phyloP scores from a whole-genome alignment of 1,140 invertebrate genomes.

The Trichogramma pretiosum region DNA sequence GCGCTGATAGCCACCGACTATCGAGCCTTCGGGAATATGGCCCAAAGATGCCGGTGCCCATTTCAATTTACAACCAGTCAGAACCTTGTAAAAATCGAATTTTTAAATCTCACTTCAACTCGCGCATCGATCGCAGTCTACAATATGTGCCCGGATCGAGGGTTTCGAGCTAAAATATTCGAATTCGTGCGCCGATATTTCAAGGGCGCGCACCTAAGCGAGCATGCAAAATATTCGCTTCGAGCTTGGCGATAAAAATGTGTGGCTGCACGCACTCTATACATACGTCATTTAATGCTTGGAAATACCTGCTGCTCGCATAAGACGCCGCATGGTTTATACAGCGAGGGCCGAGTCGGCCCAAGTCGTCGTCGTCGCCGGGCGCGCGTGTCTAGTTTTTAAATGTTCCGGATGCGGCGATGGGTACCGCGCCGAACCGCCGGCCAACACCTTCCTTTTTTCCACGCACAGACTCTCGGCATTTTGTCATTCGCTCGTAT shows the following conservation, averaged over 20 bases:
- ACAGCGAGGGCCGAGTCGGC: too few species aligned
- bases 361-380: background rate
- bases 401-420: conserved; percentile 30
- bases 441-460: background rate
- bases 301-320: background rate
- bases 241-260: background rate
- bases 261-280: background rate
- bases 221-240: background rate
- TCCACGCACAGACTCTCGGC: too few species aligned
- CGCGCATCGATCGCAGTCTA: too few species aligned
- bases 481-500: too few species aligned
- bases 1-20: conserved; percentile 11
- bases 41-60: conserved; percentile 11
- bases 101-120: too few species aligned
- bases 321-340: background rate
- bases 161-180: too few species aligned
- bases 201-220: background rate
- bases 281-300: background rate
- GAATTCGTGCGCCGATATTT: too few species aligned
- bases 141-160: too few species aligned
- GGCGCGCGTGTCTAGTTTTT: conserved; percentile 27
- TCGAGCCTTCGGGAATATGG: conserved; percentile 13
- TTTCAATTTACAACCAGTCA: conserved; percentile 10
- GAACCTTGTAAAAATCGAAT: conserved; percentile 10
- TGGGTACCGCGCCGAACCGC: background rate